Conservation (phyloP, 2,113 vertebrate genomes). For the Felis catus region F.catus_Fca126_mat1.0 CM031419.1:121015501-121016000, state of each 20-base stretch:
- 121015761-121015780: neutral
- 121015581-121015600: constrained; percentile 63
- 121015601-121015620: constrained; percentile 55
- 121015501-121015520: constrained; percentile 68
- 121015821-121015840: neutral
- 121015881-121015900: neutral
- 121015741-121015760: neutral
- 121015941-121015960: neutral
- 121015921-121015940: neutral
- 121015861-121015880: neutral
- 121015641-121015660: constrained; percentile 59
- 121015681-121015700: constrained; percentile 19
- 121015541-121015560: constrained; percentile 58
- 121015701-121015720: neutral
- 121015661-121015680: constrained; percentile 40
- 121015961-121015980: neutral
- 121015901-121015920: neutral
- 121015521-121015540: constrained; percentile 21
- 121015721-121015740: neutral
- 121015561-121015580: constrained; percentile 60
- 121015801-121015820: neutral
- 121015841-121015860: neutral
- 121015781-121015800: neutral
- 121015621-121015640: constrained; percentile 46
- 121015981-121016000: neutral